Conservation (phyloP, 2,888 invertebrate genomes). For the Ligdia adustata region DNA sequence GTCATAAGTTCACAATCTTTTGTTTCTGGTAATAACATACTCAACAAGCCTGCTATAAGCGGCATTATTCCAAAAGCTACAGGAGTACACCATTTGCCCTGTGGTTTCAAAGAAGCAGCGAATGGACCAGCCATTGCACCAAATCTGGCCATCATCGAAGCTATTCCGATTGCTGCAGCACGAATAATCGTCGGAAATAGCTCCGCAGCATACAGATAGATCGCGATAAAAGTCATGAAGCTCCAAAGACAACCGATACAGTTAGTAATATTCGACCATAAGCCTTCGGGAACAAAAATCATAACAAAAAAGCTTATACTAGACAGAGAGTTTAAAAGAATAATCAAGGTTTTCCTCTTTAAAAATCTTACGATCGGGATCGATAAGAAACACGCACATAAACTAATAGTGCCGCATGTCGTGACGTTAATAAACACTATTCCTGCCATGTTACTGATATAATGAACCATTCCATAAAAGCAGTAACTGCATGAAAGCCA, state of each 20-base stretch:
- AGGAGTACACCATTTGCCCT: constrained; percentile 87
- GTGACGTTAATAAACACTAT: constrained; percentile 92
- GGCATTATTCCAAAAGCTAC: constrained; percentile 88
- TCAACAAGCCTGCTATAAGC: constrained; percentile 85
- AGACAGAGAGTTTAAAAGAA: constrained; percentile 82
- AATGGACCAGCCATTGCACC: constrained; percentile 94
- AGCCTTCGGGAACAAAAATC: constrained; percentile 78
- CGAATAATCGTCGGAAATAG: constrained; percentile 94
- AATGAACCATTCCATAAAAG: constrained; percentile 91
- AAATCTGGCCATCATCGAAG: constrained; percentile 92
- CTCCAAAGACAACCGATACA: constrained; percentile 90
- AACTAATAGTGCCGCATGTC: constrained; percentile 86
- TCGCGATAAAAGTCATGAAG: constrained; percentile 90
- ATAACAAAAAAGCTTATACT: constrained; percentile 85
- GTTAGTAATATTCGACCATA: constrained; percentile 83
- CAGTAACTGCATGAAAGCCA: constrained; percentile 91
- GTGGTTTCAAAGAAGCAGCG: constrained; percentile 84
- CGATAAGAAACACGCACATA: constrained; percentile 82
- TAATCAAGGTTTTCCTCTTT: constrained; percentile 86
- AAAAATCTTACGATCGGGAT: constrained; percentile 86
- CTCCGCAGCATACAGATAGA: constrained; percentile 93
- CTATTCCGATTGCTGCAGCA: constrained; percentile 92
- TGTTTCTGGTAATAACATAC: constrained; percentile 90
- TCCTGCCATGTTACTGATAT: constrained; percentile 89
- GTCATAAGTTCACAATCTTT: constrained; percentile 88